Conservation (phyloP, 2,888 invertebrate genomes). For the Drosophila meridiana region DNA sequence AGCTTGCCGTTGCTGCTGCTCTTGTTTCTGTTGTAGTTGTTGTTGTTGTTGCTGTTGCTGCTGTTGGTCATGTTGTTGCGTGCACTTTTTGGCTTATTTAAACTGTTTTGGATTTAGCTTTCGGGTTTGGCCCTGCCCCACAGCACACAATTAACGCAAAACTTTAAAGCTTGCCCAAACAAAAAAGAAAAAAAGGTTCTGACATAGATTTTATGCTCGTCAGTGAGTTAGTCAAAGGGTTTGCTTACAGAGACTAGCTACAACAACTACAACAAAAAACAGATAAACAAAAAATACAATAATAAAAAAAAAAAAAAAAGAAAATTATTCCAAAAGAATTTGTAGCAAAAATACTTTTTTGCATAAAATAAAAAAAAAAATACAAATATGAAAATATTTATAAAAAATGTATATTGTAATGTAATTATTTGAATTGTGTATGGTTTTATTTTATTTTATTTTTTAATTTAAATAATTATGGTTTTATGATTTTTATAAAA, state of each 20-base stretch:
- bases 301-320: not conserved
- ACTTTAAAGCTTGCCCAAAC: slow-evolving; percentile 22
- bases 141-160: slow-evolving; percentile 8
- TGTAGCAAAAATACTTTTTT: not conserved
- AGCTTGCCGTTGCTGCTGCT: not conserved
- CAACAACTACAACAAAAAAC: not conserved
- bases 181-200: not conserved
- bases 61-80: slow-evolving; percentile 46
- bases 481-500: too few relatives aligned
- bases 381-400: too few relatives aligned
- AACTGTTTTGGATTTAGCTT: slow-evolving; percentile 32
- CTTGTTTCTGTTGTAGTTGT: not conserved
- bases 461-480: too few relatives aligned
- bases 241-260: not conserved
- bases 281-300: not conserved
- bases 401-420: too few relatives aligned
- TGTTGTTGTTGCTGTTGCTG: slow-evolving; percentile 24
- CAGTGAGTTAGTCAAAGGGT: slow-evolving; percentile 11
- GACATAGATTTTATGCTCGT: slow-evolving; percentile 7
- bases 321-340: not conserved
- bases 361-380: not conserved
- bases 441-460: too few relatives aligned
- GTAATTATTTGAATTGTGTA: too few relatives aligned
- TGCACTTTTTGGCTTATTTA: slow-evolving; percentile 54
- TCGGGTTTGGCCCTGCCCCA: slow-evolving; percentile 2